These are phyloP conservation scores for Platycnemis pennipes DNA, from an alignment of 2,888 invertebrate genomes.

Conservation along the genomic window DNA sequence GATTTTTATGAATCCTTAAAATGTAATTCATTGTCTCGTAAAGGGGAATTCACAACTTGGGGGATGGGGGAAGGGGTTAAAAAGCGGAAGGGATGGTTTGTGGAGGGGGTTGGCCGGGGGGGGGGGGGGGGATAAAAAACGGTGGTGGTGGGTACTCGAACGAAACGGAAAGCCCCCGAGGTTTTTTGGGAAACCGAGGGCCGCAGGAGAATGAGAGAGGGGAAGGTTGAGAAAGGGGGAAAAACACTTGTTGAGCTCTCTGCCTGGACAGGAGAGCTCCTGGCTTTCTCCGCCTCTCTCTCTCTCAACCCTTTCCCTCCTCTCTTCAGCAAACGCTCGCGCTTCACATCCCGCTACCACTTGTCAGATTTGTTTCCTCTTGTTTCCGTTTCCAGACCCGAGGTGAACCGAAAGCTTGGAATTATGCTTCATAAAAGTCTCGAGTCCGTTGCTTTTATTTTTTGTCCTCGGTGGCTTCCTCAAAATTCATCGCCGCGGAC, in stretches of 20 bases:
- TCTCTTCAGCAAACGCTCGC: background rate
- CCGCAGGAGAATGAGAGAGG: background rate
- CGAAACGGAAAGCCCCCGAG: background rate
- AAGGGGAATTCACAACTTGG: conserved; percentile 52
- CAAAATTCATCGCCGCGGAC: background rate
- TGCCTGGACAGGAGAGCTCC: background rate
- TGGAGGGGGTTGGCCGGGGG: no score
- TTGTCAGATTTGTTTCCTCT: background rate
- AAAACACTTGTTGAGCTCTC: conserved; percentile 28
- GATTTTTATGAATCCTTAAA: conserved; percentile 61
- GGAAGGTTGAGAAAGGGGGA: background rate
- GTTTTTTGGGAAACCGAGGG: background rate
- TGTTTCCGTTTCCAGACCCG: background rate
- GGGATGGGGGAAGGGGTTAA: background rate
- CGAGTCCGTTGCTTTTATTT: background rate
- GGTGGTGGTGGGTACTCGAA: background rate
- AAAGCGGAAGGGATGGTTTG: background rate
- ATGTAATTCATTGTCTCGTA: conserved; percentile 66
- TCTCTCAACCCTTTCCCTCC: background rate
- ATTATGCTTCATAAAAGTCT: conserved; percentile 21
- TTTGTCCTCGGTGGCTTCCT: background rate
- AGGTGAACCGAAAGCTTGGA: conserved; percentile 9
- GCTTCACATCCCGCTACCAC: background rate
- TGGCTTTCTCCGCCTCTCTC: background rate
- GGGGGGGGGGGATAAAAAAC: no score